Base-by-base conservation (phyloP, 2,888 invertebrate genomes). In the Liodrosophila aerea region DNA sequence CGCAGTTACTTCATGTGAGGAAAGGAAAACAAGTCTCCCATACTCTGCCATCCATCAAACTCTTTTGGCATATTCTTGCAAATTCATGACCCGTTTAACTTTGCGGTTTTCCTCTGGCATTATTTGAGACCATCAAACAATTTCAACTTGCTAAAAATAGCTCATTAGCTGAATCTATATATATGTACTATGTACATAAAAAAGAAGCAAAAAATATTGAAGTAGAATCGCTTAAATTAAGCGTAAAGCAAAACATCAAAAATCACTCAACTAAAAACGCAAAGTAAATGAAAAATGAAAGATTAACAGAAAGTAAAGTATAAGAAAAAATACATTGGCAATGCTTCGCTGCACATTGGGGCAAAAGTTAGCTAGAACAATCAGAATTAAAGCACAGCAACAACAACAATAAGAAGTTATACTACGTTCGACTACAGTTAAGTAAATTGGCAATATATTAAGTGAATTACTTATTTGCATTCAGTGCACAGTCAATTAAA, bases 201-300 rank as follows among this genome's bases (percentile, higher is more conserved):
- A 33, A 13, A 5, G 12, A 29, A 36, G 13, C 15, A 30, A n/a
- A 34, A 39, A 7, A 36, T 22, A 46, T 30, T 33, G 22, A 45
- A 30, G 27, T 9, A 58, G 50, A 41, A 29, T 34, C 44, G 64
- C 63, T 71, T 73, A 76, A 81, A 76, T 81, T 84, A 80, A 65
- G 63, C 75, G 53, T 53, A 68, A 69, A 65, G 64, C 63, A 33
- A 84, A 77, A 81, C 77, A 84, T 62, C 53, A 58, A 57, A 77
- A 78, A 78, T 81, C 82, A 84, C 81, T 81, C 85, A 78, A 81
- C 71, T 76, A 76, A 73, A 66, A 80, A 80, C 61, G 51, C 58
- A 30, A 52, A 66, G 66, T 54, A 62, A 76, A 70, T 66, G 56
- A 62, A 62, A 74, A 69, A 60, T 70, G 27, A 58, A 36, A 30